phyloP scores from a whole-genome alignment of 2,797 vertebrate species.

The Syngnathus rostellatus region DNA sequence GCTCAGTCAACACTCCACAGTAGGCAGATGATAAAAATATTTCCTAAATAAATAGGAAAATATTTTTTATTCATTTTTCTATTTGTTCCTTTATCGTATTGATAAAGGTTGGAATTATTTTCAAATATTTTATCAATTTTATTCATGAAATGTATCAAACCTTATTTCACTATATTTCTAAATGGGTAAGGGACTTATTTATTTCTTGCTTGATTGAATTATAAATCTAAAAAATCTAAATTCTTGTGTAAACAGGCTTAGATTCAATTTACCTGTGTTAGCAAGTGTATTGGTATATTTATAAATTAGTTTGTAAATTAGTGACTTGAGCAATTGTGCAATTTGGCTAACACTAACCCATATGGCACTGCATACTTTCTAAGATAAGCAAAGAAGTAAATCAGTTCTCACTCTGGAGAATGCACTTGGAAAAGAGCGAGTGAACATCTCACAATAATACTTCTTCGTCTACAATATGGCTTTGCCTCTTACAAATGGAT shows the following conservation, averaged over 20 bases:
- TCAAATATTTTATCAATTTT: no score
- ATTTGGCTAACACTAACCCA: background rate
- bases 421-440: constrained; percentile 22
- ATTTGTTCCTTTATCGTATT: no score
- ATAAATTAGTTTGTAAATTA: background rate
- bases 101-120: background rate
- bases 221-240: background rate
- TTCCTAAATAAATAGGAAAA: no score
- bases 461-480: constrained; percentile 37
- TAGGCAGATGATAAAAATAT: no score
- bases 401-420: constrained; percentile 33
- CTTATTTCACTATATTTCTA: background rate
- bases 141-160: background rate
- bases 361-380: constrained; percentile 32
- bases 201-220: background rate
- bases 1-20: background rate
- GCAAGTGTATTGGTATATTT: no score
- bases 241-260: background rate
- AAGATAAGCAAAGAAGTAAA: constrained; percentile 32
- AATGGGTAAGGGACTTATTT: background rate
- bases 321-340: background rate
- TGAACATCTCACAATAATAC: constrained; percentile 42
- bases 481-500: constrained; percentile 40
- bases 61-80: no score
- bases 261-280: background rate